A percentile compares a stretch with the other conserved stretches of the same genome.
Evolutionary conservation across 2,888 invertebrate species (phyloP).

Genomic region (Anaspis maculata): DNA sequence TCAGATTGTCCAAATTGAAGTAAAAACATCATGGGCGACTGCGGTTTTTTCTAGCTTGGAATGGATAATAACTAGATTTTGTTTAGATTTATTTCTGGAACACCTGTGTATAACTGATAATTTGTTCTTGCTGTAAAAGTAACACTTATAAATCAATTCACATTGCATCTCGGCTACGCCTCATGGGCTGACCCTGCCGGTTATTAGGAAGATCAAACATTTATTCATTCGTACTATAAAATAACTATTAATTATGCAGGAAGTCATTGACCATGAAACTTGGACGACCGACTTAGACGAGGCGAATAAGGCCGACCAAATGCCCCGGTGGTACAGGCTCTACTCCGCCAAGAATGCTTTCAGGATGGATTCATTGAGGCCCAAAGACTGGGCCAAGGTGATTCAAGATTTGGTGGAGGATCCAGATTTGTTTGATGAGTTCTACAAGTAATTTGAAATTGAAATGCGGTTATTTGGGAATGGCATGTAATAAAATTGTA

Average conservation of each 20-base stretch:
- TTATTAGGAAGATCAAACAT: too few species aligned
- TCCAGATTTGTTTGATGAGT: conserved; percentile 73
- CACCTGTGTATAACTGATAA: too few species aligned
- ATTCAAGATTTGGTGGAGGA: conserved; percentile 79
- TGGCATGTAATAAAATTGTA: not conserved
- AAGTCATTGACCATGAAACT: conserved; percentile 90
- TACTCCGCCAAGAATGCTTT: conserved; percentile 79
- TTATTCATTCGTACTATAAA: conserved; percentile 1
- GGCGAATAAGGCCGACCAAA: conserved; percentile 61
- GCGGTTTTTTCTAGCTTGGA: too few species aligned
- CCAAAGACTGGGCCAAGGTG: conserved; percentile 84
- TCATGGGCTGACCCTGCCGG: too few species aligned
- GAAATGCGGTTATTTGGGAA: not conserved
- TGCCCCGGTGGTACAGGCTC: conserved; percentile 80
- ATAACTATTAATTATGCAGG: conserved; percentile 43
- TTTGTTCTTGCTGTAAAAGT: too few species aligned
- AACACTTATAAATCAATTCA: too few species aligned
- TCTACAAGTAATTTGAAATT: conserved; percentile 72
- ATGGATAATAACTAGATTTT: too few species aligned
- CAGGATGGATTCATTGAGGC: conserved; percentile 71
- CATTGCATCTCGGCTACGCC: too few species aligned
- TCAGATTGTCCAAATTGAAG: too few species aligned
- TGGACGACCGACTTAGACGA: conserved; percentile 91
- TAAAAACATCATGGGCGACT: too few species aligned
- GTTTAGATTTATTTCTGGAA: too few species aligned